phyloP scores from a whole-genome alignment of 2,797 vertebrate species.

The Sebastes kiyomatsui region DNA sequence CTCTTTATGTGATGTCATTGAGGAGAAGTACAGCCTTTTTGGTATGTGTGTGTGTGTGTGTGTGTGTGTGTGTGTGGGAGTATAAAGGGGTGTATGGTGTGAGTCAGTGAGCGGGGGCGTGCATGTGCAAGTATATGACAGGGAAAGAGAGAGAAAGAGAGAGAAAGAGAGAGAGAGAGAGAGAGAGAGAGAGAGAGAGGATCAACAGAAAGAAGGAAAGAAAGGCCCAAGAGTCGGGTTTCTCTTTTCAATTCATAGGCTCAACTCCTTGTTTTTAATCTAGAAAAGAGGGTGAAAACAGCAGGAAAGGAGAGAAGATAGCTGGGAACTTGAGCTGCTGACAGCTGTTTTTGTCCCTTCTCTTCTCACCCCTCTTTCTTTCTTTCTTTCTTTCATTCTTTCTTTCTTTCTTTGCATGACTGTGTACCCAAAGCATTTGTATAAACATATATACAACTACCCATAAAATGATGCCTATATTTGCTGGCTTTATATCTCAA shows the following conservation, averaged over 20 bases:
- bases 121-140: slow-evolving; percentile 37
- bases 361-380: slow-evolving; percentile 23
- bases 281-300: slow-evolving; percentile 71
- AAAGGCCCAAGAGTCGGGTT: slow-evolving; percentile 69
- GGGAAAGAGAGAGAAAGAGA: background rate
- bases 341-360: slow-evolving; percentile 65
- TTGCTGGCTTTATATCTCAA: background rate
- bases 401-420: background rate
- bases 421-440: background rate
- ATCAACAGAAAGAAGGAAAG: slow-evolving; percentile 50
- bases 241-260: slow-evolving; percentile 69
- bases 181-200: slow-evolving; percentile 19
- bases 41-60: background rate
- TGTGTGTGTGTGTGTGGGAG: background rate
- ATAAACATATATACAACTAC: background rate
- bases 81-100: slow-evolving; percentile 42
- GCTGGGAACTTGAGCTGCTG: slow-evolving; percentile 66
- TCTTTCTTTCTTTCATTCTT: background rate
- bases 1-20: slow-evolving; percentile 66
- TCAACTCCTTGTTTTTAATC: slow-evolving; percentile 73
- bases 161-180: slow-evolving; percentile 12
- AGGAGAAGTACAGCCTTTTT: slow-evolving; percentile 49
- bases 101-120: slow-evolving; percentile 42
- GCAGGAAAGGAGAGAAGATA: slow-evolving; percentile 65
- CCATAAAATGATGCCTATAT: background rate